Evolutionary conservation across 2,113 vertebrate genomes (phyloP), one percentile per base, ranked within the genome.

Genomic region (Rhinoptilus africanus): DNA sequence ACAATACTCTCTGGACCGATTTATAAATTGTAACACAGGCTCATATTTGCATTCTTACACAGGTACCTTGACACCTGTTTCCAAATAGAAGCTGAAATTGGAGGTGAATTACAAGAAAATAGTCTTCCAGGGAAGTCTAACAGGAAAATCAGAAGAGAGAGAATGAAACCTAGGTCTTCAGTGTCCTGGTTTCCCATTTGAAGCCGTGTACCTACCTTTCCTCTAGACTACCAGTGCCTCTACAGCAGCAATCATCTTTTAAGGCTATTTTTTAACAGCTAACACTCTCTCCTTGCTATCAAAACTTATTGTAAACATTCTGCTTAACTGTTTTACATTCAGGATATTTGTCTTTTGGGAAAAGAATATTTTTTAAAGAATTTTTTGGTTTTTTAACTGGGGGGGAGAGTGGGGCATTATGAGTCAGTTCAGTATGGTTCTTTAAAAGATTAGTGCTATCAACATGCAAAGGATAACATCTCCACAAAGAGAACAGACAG

Each of bases 401-500:
- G 93, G 10, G 62, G 8, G 72, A 4, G 45, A 19, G 45, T n/a
- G 18, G 41, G 41, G 41, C 12, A 20, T 92, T 90, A 64, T 39
- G 20, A 92, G 9, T n/a, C 77, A 32, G 45, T 51, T 94, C n/a
- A 26, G 53, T 59, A 59, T 5, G 8, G 28, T 34, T 89, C 67
- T 78, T 94, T 84, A 95, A 77, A 43, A 50, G 56, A 77, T 86
- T 54, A 83, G n/a, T 10, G 34, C 87, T 93, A 97, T 95, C 94
- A 95, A 91, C 72, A 94, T 76, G 76, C 47, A 73, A 91, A 96
- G 41, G 28, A 93, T 88, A 97, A 64, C 82, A 88, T 50, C 69
- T 91, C 74, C 75, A 85, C 43, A 50, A 96, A 75, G 82, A 74
- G 84, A 76, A 85, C 23, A 95, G 93, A 97, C 76, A 96, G 60